Base-by-base conservation (phyloP, 2,113 vertebrate genomes). In the Odocoileus virginianus region DNA sequence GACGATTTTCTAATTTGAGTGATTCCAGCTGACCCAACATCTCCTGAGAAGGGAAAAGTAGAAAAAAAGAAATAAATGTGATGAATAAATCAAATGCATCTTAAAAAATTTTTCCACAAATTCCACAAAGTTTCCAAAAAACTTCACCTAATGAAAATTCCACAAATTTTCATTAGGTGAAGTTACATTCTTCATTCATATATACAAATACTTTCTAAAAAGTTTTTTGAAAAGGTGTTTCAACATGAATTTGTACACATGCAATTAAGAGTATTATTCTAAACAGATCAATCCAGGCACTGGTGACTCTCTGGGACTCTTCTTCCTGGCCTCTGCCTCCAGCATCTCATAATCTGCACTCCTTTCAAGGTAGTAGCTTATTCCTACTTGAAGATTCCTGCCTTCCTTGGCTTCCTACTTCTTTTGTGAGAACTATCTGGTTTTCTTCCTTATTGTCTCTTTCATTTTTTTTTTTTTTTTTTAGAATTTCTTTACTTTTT, bases 1-100 rank as follows among this genome's bases (percentile, higher is more conserved):
- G 99, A 90, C 94, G 97, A 97, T 99, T 99, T 98, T 99, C 99
- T 96, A 98, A 97, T 93, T 98, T 99, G 67, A 99, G 97, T n/a
- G 98, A 98, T 97, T 99, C 99, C 95, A 99, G 95, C 98, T 99
- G 99, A 91, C 98, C 96, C 97, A 99, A 98, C 97, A 99, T 98
- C 57, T 99, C 99, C 99, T 99, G 71, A 92, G n/a, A 84, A 96
- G 95, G 60, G 57, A 97, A 93, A 91, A 97, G 30, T 91, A 97
- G 12, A 79, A 67, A 95, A 91, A 88, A 79, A 9, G 14, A 94
- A 91, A 82, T 91, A 88, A 91, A 85, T 9, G 50, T 30, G 67
- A 43, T 1, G 91, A 67, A 88, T 86, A 91, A 43, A 95, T 78
- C 40, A 93, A 58, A 83, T 27, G 9, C 33, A 88, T 60, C 86